Conservation (phyloP, 2,797 vertebrate species). For the Hoplostethus atlanticus region DNA sequence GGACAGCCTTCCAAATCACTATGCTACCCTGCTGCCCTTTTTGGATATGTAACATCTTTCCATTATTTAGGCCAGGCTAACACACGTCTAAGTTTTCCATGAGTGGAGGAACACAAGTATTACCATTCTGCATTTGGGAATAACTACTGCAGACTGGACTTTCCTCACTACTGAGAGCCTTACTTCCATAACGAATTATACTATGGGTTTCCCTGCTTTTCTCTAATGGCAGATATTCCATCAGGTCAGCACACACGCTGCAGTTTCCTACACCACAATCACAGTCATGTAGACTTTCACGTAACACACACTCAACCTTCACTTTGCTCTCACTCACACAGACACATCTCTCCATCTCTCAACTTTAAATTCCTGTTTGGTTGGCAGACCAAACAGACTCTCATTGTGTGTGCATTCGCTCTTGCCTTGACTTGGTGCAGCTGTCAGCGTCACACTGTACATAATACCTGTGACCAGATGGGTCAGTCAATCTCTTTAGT, state of each 20-base stretch:
- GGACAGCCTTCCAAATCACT: no score
- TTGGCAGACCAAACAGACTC: constrained; percentile 43
- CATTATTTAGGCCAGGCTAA: constrained; percentile 4
- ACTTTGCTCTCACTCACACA: constrained; percentile 20
- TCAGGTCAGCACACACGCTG: constrained; percentile 43
- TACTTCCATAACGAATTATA: constrained; percentile 26
- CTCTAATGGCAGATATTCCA: constrained; percentile 24
- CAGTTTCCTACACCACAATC: constrained; percentile 48
- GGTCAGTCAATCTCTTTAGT: constrained; percentile 31
- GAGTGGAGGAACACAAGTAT: constrained; percentile 8
- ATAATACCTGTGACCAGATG: constrained; percentile 42
- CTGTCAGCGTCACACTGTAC: constrained; percentile 34
- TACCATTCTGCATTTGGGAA: background rate
- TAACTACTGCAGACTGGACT: constrained; percentile 19
- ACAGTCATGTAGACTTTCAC: constrained; percentile 47
- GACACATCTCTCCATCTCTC: constrained; percentile 79
- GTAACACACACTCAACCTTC: constrained; percentile 41
- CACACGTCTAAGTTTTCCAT: constrained; percentile 36
- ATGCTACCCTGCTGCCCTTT: background rate
- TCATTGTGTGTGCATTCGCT: constrained; percentile 8
- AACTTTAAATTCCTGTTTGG: constrained; percentile 34
- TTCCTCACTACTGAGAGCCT: constrained; percentile 17
- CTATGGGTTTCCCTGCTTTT: constrained; percentile 34
- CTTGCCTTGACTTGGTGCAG: constrained; percentile 40
- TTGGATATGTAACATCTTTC: constrained; percentile 1